These are phyloP conservation scores for Chondrosia reniformis DNA, from an alignment of 37 sponge, comb jelly and placozoan species.

Conservation along the genomic window DNA sequence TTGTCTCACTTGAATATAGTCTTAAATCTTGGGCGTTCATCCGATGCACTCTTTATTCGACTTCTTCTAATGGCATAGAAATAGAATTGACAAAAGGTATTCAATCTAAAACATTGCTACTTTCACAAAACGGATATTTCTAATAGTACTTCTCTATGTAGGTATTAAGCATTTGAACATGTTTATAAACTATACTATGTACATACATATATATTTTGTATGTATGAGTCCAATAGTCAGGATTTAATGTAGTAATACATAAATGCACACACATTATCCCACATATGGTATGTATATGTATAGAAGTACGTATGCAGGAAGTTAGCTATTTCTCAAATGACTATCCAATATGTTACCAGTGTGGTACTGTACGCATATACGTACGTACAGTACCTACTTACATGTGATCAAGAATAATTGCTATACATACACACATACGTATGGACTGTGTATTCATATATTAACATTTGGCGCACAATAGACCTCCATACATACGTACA, in stretches of 20 bases:
- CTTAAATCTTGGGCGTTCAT: constrained; percentile 5
- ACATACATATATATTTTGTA: not conserved
- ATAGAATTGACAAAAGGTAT: not conserved
- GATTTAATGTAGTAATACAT: not conserved
- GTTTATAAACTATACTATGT: not conserved
- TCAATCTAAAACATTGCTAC: not conserved
- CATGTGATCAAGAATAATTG: not conserved
- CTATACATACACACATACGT: not conserved
- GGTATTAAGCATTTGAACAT: too few relatives aligned
- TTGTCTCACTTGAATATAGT: constrained; percentile 9
- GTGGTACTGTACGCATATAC: too few relatives aligned
- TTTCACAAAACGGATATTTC: not conserved
- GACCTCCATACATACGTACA: too few relatives aligned
- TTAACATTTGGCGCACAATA: not conserved
- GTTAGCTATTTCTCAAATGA: not conserved
- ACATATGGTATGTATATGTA: not conserved
- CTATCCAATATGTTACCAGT: not conserved
- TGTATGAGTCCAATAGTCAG: too few relatives aligned
- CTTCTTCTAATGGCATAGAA: not conserved
- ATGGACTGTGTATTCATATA: not conserved
- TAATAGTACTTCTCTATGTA: too few relatives aligned
- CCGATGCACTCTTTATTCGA: constrained; percentile 2
- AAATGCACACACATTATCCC: not conserved
- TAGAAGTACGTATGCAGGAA: not conserved
- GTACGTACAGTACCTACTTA: not conserved